Evolutionary conservation across 2,888 invertebrate genomes (phyloP), one percentile per base, ranked within the genome.

Genomic region (Rugalucina vietnamica): DNA sequence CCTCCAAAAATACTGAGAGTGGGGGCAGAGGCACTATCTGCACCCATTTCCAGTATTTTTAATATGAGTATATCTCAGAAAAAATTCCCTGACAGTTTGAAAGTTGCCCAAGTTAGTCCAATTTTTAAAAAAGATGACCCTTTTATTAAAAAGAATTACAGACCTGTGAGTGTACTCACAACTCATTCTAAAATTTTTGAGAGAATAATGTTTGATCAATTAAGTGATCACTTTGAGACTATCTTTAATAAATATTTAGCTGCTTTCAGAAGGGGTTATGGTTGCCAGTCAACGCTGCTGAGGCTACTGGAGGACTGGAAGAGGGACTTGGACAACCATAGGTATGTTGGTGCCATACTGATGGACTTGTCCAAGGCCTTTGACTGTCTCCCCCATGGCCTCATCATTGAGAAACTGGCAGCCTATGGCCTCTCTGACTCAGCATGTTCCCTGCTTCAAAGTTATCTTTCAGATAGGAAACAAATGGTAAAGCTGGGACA

Each of bases 141-240:
- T 5, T 60, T 60, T 60, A 29, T 60, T 1, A 60, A 60, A 54
- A n/a, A 54, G n/a, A 54, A 54, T 54, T 54, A 14, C n/a, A 8
- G 10, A 8, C 54, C 54, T n/a, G 54, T 54, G 4, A 54, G 54
- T 54, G n/a, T 54, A 8, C 54, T 54, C 4, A 18, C 54, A n/a
- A 21, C 5, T 18, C 14, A 18, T n/a, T 27, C 69, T 14, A 78
- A 70, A n/a, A 54, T 54, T 3, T 49, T 65, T 78, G 78, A 78
- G 21, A 54, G 27, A 70, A 27, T 78, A 27, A 27, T 37, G 39
- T 32, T 50, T 34, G 21, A 43, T 24, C 43, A 78, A 37, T 34
- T 78, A 32, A 71, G 32, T 36, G 43, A 24, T 21, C n/a, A n/a
- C 34, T 43, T 71, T 34, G 14, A 39, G 50, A 32, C 29, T 14